Conservation (phyloP, 2,113 vertebrate genomes). For the Sclerurus mexicanus region DNA sequence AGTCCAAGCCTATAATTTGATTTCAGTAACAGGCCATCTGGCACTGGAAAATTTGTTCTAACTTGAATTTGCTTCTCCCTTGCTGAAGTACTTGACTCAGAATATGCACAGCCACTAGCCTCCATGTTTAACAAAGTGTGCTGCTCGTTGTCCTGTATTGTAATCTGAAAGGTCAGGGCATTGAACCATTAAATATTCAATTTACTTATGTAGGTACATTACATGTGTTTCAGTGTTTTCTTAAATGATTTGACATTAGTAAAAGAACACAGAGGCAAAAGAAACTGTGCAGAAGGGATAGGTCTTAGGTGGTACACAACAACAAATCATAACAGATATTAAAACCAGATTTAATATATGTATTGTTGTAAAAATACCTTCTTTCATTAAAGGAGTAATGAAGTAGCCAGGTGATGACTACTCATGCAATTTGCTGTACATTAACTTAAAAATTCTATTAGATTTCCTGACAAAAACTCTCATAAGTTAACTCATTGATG, state of each 20-base stretch:
- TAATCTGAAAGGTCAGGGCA: constrained; percentile 34
- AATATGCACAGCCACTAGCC: neutral
- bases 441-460: neutral
- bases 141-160: neutral
- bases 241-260: constrained; percentile 22
- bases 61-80: constrained; percentile 4
- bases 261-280: neutral
- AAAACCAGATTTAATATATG: neutral
- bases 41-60: constrained; percentile 30
- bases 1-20: constrained; percentile 26
- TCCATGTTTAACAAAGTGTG: constrained; percentile 4
- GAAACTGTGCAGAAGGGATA: neutral
- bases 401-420: neutral
- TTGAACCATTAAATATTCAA: constrained; percentile 35
- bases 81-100: neutral
- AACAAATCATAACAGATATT: neutral
- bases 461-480: neutral
- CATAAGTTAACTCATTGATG: neutral
- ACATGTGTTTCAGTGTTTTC: constrained; percentile 14
- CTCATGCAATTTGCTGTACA: neutral
- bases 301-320: neutral
- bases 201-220: constrained; percentile 35
- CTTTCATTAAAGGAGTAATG: neutral
- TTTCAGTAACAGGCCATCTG: constrained; percentile 15
- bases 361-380: neutral